phyloP scores from a whole-genome alignment of 2,888 invertebrate genomes.

The Malthinus flaveolus region DNA sequence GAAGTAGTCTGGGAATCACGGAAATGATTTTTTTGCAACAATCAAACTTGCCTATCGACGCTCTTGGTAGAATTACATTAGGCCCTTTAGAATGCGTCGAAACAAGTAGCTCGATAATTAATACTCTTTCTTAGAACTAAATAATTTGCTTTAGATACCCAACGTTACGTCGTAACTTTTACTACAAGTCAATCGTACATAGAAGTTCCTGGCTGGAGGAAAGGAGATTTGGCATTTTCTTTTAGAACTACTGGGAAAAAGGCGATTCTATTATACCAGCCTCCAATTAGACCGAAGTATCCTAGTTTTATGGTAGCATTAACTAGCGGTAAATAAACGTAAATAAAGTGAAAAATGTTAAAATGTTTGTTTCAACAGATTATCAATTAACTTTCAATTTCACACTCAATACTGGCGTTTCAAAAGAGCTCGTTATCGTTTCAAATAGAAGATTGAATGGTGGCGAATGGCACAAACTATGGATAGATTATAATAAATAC shows the following conservation, averaged over 20 bases:
- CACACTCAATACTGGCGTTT: constrained; percentile 81
- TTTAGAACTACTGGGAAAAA: constrained; percentile 90
- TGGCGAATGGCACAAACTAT: constrained; percentile 95
- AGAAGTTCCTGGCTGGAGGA: constrained; percentile 91
- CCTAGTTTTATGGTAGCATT: constrained; percentile 91
- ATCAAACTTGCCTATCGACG: constrained; percentile 78
- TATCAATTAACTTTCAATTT: constrained; percentile 89
- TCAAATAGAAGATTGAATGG: constrained; percentile 83
- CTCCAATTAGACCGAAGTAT: constrained; percentile 84
- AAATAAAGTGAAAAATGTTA: background rate
- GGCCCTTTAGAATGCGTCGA: constrained; percentile 93
- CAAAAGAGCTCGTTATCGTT: constrained; percentile 79
- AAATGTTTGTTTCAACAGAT: constrained; percentile 57
- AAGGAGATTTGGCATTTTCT: constrained; percentile 90
- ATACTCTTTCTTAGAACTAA: background rate
- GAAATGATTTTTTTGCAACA: constrained; percentile 91
- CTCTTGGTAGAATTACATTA: constrained; percentile 83
- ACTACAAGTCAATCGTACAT: constrained; percentile 91
- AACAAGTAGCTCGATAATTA: constrained; percentile 71
- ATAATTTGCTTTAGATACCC: constrained; percentile 69
- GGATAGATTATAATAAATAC: constrained; percentile 93
- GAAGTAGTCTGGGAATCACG: constrained; percentile 83
- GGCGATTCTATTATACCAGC: constrained; percentile 88
- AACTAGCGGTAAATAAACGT: constrained; percentile 69
- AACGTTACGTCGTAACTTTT: constrained; percentile 91